Evolutionary conservation across 2,888 invertebrate genomes (phyloP).

Genomic region (Drosophila ezoana): DNA sequence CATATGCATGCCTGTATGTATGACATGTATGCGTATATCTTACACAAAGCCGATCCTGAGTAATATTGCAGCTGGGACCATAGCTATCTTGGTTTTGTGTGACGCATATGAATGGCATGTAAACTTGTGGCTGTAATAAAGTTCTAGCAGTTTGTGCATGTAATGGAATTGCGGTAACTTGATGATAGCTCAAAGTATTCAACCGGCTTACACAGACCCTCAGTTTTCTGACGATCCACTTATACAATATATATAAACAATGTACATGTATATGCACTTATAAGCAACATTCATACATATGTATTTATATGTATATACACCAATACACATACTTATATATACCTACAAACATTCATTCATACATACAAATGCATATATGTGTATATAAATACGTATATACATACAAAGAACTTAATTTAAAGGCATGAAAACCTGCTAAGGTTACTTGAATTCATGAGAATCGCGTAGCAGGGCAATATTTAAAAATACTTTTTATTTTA

Average conservation of each 20-base stretch:
- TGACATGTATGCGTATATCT: constrained; percentile 20
- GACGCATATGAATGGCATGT: constrained; percentile 57
- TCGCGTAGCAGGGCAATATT: too few species aligned
- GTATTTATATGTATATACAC: not conserved
- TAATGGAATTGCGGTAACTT: constrained; percentile 30
- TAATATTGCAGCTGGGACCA: constrained; percentile 58
- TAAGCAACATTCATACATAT: not conserved
- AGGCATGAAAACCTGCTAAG: too few species aligned
- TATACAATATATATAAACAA: not conserved
- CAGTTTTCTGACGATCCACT: constrained; percentile 12
- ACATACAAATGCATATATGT: too few species aligned
- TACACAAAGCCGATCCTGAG: constrained; percentile 54
- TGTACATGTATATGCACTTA: not conserved
- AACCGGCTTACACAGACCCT: not conserved
- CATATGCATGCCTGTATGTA: constrained; percentile 22
- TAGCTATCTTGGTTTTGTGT: constrained; percentile 28
- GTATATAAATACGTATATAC: too few species aligned
- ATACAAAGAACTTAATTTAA: too few species aligned
- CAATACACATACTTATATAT: too few species aligned
- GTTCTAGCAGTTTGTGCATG: constrained; percentile 43
- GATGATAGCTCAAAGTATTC: constrained; percentile 5
- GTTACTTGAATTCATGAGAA: too few species aligned
- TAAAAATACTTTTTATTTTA: too few species aligned
- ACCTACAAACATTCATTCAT: too few species aligned
- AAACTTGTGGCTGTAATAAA: constrained; percentile 68